Percentiles rank a stretch among this genome's conserved stretches.
phyloP scores from a whole-genome alignment of 2,888 invertebrate species.

The Ypsolopha sequella region DNA sequence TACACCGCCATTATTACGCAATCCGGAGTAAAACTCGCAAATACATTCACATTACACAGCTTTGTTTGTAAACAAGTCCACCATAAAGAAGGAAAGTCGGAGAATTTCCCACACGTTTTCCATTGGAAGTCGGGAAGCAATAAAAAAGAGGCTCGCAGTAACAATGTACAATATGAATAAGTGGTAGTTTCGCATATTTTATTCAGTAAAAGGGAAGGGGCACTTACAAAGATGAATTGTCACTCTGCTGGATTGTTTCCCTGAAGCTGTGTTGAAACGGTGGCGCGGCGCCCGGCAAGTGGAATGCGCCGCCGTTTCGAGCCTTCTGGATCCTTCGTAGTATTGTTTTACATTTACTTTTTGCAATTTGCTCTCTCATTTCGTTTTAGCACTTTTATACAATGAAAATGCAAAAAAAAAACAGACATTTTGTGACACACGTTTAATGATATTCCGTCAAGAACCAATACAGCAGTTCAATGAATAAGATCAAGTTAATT shows the following conservation, averaged over 20 bases:
- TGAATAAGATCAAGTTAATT: no score
- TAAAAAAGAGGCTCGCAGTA: slow-evolving; percentile 17
- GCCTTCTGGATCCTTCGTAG: not conserved
- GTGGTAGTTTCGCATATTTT: slow-evolving; percentile 52
- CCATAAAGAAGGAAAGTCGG: not conserved
- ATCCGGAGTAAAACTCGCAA: no score
- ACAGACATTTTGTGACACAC: no score
- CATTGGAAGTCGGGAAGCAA: slow-evolving; percentile 9
- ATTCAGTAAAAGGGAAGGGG: slow-evolving; percentile 27
- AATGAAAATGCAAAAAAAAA: no score
- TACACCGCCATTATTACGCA: no score
- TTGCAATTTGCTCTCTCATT: not conserved
- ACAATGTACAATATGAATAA: slow-evolving; percentile 35
- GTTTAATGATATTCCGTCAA: no score
- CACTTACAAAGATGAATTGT: slow-evolving; percentile 57
- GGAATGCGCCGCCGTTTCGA: not conserved
- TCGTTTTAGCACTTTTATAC: no score
- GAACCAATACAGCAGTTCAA: no score
- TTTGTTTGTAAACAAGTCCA: not conserved
- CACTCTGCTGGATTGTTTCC: slow-evolving; percentile 48
- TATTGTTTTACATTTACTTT: not conserved
- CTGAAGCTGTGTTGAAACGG: slow-evolving; percentile 4
- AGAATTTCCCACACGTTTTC: slow-evolving; percentile 5
- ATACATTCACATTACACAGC: no score
- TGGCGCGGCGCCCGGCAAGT: slow-evolving; percentile 4